Conservation (phyloP, 2,888 invertebrate genomes). For the Masnerella sp. region DNA sequence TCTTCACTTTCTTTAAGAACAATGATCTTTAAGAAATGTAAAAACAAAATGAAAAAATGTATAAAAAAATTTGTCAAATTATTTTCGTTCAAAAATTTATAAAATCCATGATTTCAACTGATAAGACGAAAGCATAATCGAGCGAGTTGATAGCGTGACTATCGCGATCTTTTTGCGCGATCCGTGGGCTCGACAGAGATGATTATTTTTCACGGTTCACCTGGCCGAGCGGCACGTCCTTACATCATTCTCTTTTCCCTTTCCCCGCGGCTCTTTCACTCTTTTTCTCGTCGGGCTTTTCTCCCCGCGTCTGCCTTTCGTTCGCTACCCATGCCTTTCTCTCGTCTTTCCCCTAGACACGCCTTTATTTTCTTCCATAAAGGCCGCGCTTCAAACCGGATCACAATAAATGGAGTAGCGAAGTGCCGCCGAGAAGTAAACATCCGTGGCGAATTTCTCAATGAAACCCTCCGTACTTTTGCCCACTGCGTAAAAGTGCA, state of each 20-base stretch:
- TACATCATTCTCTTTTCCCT: conserved; percentile 45
- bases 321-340: conserved; percentile 65
- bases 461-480: conserved; percentile 31
- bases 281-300: conserved; percentile 35
- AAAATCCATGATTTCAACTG: too few species aligned
- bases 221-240: conserved; percentile 30
- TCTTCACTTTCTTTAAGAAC: too few species aligned
- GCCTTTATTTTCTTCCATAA: conserved; percentile 54
- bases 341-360: conserved; percentile 60
- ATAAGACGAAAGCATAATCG: too few species aligned
- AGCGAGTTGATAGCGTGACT: too few species aligned
- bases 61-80: too few species aligned
- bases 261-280: conserved; percentile 41
- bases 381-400: conserved; percentile 50
- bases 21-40: too few species aligned
- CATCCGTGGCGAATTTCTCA: conserved; percentile 51
- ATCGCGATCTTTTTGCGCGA: conserved; percentile 25
- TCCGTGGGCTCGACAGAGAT: conserved; percentile 19
- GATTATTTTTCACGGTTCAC: conserved; percentile 48
- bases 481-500: conserved; percentile 35
- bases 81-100: too few species aligned
- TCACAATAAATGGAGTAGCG: conserved; percentile 54
- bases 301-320: conserved; percentile 18
- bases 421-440: conserved; percentile 40
- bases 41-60: too few species aligned